Evolutionary conservation across 2,797 vertebrate species (phyloP).

Genomic region (Caiman crocodilus): DNA sequence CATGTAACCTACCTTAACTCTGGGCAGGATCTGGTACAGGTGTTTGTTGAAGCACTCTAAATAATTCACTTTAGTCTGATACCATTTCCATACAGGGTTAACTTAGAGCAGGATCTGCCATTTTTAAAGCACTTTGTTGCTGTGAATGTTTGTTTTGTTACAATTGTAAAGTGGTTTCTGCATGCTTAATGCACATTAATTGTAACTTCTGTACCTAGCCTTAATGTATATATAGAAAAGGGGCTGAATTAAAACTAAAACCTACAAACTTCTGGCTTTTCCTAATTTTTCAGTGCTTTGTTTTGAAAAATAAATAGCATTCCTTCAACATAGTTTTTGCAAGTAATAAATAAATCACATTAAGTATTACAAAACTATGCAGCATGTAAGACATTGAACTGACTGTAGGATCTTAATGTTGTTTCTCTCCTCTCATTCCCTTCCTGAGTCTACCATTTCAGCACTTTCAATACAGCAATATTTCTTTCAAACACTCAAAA

Average conservation of each 20-base stretch:
- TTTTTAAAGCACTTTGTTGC: too few species aligned
- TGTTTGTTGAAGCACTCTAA: too few species aligned
- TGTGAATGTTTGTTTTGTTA: too few species aligned
- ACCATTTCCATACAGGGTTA: not conserved
- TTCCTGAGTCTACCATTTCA: not conserved
- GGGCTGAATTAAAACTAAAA: not conserved
- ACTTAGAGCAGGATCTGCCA: too few species aligned
- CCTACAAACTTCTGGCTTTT: not conserved
- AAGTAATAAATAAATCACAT: not conserved
- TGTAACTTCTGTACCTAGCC: too few species aligned
- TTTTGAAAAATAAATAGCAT: not conserved
- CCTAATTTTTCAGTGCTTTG: not conserved
- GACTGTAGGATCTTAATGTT: not conserved
- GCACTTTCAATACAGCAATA: not conserved
- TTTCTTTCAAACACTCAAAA: constrained; percentile 34
- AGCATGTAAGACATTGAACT: not conserved
- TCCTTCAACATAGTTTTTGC: not conserved
- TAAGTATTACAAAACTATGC: not conserved
- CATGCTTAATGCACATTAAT: too few species aligned
- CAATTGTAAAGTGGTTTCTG: too few species aligned
- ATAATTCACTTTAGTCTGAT: not conserved
- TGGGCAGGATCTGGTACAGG: too few species aligned
- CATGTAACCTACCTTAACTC: too few species aligned
- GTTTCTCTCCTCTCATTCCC: not conserved
- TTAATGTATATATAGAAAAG: not conserved